These are phyloP conservation scores for Craseonycteris thonglongyai DNA, from an alignment of 2,113 vertebrate genomes.

Conservation along the genomic window DNA sequence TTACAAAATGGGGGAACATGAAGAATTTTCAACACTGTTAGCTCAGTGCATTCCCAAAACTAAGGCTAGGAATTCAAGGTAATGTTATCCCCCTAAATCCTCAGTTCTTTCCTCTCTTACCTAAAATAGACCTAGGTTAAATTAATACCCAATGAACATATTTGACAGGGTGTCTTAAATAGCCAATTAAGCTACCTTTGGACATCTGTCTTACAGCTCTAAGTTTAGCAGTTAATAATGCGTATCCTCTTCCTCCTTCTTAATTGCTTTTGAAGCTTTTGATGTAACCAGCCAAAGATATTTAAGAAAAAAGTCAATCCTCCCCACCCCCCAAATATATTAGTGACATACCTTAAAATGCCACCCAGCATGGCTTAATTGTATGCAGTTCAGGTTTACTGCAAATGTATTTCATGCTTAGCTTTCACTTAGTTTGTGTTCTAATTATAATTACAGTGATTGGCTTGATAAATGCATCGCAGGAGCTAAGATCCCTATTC, in stretches of 20 bases:
- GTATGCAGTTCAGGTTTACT: conserved; percentile 44
- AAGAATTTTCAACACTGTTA: background rate
- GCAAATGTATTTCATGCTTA: conserved; percentile 43
- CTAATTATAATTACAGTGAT: conserved; percentile 65
- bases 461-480: conserved; percentile 66
- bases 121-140: background rate
- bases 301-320: conserved; percentile 17
- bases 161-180: background rate
- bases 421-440: conserved; percentile 44
- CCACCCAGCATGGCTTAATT: conserved; percentile 35
- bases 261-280: background rate
- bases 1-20: background rate
- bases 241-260: background rate
- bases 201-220: background rate
- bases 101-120: background rate
- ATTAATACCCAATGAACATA: background rate
- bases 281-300: background rate
- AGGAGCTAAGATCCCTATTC: conserved; percentile 38
- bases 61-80: background rate
- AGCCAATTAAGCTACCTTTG: background rate
- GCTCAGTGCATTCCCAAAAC: background rate
- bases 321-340: background rate
- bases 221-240: background rate
- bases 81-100: background rate
- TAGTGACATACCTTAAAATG: conserved; percentile 25